A percentile compares a stretch with the other conserved stretches of the same genome.
Evolutionary conservation across 1,140 invertebrate species (phyloP).

Genomic region (Ridgeia piscesae): DNA sequence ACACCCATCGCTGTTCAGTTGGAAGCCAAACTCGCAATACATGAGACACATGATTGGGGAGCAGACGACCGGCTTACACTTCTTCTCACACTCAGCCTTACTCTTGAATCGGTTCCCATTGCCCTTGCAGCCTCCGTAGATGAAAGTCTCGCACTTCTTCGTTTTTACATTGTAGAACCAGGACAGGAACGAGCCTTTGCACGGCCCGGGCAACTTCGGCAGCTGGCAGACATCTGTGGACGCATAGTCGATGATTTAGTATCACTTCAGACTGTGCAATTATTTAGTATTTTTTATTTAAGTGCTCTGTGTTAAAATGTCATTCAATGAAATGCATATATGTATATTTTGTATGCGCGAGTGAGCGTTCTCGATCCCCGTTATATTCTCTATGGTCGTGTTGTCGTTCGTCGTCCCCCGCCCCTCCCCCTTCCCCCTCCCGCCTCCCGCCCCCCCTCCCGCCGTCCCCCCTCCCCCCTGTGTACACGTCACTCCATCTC

Average conservation of each 20-base stretch:
- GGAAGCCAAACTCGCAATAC: conserved; percentile 11
- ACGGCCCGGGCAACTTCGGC: conserved; percentile 72
- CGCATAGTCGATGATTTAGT: no score
- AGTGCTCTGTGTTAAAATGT: no score
- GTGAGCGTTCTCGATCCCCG: neutral
- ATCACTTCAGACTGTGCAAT: no score
- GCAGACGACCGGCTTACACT: conserved; percentile 60
- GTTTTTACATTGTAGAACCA: conserved; percentile 86
- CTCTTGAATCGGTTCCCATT: conserved; percentile 83
- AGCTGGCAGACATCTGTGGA: conserved; percentile 71
- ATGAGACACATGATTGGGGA: conserved; percentile 14
- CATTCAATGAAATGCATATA: no score
- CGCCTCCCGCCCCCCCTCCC: no score
- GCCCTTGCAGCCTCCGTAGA: conserved; percentile 88
- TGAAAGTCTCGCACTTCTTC: conserved; percentile 90
- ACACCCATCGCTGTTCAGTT: conserved; percentile 9
- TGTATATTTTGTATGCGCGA: neutral
- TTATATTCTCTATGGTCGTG: no score
- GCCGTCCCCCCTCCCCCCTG: no score
- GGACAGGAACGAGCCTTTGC: conserved; percentile 61
- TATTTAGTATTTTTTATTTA: no score
- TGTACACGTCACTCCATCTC: no score
- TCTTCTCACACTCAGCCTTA: conserved; percentile 33
- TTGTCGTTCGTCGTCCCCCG: no score
- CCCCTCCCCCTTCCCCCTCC: no score